Base-by-base conservation (phyloP, 2,113 vertebrate species). In the Ornithorhynchus anatinus region DNA sequence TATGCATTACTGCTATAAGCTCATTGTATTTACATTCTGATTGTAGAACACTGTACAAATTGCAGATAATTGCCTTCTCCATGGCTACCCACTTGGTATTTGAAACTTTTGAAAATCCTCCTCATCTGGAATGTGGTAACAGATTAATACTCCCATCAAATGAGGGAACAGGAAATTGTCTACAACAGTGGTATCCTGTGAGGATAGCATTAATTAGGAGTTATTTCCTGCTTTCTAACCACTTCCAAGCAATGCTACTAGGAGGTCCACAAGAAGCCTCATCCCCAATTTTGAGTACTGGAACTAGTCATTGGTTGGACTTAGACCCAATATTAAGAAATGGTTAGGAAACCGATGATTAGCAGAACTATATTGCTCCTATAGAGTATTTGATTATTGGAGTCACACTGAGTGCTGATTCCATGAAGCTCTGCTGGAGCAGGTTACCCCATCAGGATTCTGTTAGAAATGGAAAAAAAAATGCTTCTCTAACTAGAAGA, bases 51-150 rank as follows among this genome's bases (percentile, higher is more conserved):
- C 73, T 84, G 77, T 85, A 85, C 75, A 85, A 82, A 88, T 88
- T 88, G 72, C 80, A 78, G 73, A 76, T 88, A 85, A 88, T 86
- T 88, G 68, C 75, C 80, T 85, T 81, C 80, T 83, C 69, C 79
- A 80, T 16, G 75, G 66, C 71, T 88, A 67, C 22, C 71, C 54
- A 77, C 69, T 50, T 87, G 82, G 80, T 75, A 88, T 87, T 86
- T 81, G 81, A 82, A 82, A 83, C 80, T 88, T 84, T 72, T 82
- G 67, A 77, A 85, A 87, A 89, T 80, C 77, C 81, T 81, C 54
- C 59, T 89, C 87, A 88, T 91, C 84, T 88, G 90, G 89, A 85
- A 88, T 86, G 82, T 66, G 36, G 84, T 89, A 89, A 86, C 75
- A 79, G 83, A 90, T 88, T 88, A 87, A 89, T 87, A 79, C 81